Conservation (phyloP, 2,888 invertebrate species). For the Sepioteuthis lessoniana region DNA sequence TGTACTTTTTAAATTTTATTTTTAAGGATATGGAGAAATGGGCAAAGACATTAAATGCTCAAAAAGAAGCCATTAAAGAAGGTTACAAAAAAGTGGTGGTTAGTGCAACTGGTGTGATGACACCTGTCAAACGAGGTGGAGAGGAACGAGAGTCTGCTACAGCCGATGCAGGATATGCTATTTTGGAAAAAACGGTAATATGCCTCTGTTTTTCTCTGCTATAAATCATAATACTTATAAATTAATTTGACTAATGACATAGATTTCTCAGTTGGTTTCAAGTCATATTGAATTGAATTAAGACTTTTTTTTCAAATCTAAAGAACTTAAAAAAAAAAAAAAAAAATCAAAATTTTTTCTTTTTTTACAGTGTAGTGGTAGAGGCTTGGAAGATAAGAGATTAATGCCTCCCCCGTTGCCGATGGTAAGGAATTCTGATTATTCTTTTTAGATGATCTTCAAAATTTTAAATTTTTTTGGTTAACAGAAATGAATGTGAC, state of each 20-base stretch:
- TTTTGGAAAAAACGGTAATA: conserved; percentile 82
- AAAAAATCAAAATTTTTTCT: background rate
- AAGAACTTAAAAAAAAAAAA: background rate
- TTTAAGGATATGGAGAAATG: conserved; percentile 91
- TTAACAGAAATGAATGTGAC: too few species aligned
- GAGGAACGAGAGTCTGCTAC: conserved; percentile 80
- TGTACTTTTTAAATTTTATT: conserved; percentile 49
- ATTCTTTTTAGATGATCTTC: background rate
- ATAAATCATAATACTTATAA: too few species aligned
- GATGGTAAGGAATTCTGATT: conserved; percentile 55
- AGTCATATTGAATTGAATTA: too few species aligned
- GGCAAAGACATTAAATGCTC: conserved; percentile 94
- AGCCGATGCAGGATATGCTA: conserved; percentile 94
- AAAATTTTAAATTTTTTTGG: background rate
- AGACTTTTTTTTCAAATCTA: background rate
- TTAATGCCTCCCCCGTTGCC: conserved; percentile 70
- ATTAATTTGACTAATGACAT: too few species aligned
- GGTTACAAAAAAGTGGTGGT: conserved; percentile 60
- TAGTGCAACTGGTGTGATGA: conserved; percentile 48
- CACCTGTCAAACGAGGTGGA: conserved; percentile 55
- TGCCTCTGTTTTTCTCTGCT: background rate
- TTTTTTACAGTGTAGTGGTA: conserved; percentile 16
- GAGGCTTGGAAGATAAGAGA: conserved; percentile 64
- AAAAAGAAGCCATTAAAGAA: conserved; percentile 83
- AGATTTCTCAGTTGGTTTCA: too few species aligned